Evolutionary conservation across 2,113 vertebrate genomes (phyloP).

Genomic region (Orcinus orca): DNA sequence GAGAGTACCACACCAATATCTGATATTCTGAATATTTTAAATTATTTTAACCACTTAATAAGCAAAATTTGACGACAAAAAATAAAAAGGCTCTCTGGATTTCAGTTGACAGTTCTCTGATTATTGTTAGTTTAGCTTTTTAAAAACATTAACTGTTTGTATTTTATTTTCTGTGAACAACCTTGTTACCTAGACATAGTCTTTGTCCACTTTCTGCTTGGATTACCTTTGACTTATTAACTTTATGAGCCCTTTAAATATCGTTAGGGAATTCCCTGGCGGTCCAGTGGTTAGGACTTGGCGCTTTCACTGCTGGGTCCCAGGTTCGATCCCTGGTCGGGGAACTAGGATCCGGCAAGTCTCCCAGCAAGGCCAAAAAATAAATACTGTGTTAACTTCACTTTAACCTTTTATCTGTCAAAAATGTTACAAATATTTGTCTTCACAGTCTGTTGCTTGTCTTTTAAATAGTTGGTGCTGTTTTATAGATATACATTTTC

Average conservation of each 20-base stretch:
- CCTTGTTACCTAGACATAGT: not conserved
- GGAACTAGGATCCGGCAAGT: not conserved
- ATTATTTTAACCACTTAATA: not conserved
- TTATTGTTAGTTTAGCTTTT: not conserved
- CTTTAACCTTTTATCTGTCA: not conserved
- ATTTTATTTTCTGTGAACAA: not conserved
- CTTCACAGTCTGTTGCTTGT: not conserved
- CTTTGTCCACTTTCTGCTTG: not conserved
- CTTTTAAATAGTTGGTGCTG: not conserved
- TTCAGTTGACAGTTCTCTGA: not conserved
- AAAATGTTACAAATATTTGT: not conserved
- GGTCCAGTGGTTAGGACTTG: not conserved
- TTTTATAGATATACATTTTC: not conserved
- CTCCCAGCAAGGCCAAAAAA: not conserved
- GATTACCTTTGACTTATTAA: not conserved
- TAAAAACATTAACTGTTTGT: not conserved
- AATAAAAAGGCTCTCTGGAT: not conserved
- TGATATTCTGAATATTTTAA: not conserved
- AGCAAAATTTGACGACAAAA: not conserved
- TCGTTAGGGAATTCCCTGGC: not conserved
- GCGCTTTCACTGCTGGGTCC: not conserved
- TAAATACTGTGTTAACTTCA: not conserved
- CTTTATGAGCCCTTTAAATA: not conserved
- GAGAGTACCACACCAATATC: not conserved
- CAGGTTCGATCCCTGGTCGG: not conserved